Conservation (phyloP, 2,888 invertebrate species). For the Xestia c-nigrum region DNA sequence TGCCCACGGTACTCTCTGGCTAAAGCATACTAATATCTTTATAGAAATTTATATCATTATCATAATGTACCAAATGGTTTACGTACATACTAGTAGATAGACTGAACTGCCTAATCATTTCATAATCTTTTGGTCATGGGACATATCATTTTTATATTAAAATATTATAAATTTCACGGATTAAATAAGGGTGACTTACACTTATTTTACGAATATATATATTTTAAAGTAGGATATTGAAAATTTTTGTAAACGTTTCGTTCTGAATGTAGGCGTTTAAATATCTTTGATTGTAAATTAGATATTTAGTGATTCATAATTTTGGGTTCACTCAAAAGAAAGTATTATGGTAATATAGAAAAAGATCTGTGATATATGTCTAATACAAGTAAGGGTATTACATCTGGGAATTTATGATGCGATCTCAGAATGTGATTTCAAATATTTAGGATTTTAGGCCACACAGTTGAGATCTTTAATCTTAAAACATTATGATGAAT, state of each 20-base stretch:
- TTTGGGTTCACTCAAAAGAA: constrained; percentile 79
- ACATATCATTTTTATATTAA: constrained; percentile 84
- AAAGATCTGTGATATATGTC: constrained; percentile 88
- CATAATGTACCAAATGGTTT: constrained; percentile 73
- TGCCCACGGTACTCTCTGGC: constrained; percentile 81
- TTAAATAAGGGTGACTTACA: constrained; percentile 63
- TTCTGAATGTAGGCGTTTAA: constrained; percentile 80
- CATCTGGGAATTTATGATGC: constrained; percentile 84
- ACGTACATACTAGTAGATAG: constrained; percentile 77
- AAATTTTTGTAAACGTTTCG: constrained; percentile 62
- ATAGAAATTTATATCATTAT: constrained; percentile 71
- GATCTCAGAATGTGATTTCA: constrained; percentile 87
- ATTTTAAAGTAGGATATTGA: constrained; percentile 62
- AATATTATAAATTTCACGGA: constrained; percentile 65
- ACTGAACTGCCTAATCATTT: constrained; percentile 76
- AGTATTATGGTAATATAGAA: constrained; percentile 88
- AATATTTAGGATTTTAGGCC: constrained; percentile 70
- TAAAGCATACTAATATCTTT: constrained; percentile 69
- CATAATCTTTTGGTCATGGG: constrained; percentile 79
- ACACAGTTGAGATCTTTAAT: constrained; percentile 66
- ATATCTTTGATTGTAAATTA: constrained; percentile 73
- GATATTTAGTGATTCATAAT: constrained; percentile 71
- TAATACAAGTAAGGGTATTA: constrained; percentile 83
- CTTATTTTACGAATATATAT: constrained; percentile 69
- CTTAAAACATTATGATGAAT: constrained; percentile 40